Conservation (phyloP, 2,113 vertebrate species). For the Alces alces region DNA sequence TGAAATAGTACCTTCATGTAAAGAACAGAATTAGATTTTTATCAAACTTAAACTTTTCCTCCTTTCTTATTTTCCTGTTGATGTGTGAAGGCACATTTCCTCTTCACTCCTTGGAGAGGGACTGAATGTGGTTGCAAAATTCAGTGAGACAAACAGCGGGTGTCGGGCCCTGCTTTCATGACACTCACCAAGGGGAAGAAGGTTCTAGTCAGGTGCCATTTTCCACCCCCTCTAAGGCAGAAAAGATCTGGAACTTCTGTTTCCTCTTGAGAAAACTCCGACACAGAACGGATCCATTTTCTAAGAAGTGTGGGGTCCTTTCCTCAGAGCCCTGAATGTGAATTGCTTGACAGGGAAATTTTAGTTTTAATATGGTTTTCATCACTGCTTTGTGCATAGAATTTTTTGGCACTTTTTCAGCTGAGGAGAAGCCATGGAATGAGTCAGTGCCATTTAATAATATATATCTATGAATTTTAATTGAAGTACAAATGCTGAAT, state of each 20-base stretch:
- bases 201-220: neutral
- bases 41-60: neutral
- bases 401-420: conserved; percentile 16
- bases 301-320: neutral
- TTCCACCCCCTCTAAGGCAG: neutral
- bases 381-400: neutral
- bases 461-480: conserved; percentile 62
- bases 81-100: neutral
- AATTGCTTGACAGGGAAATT: neutral
- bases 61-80: neutral
- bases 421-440: conserved; percentile 45
- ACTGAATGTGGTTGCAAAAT: neutral
- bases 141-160: neutral
- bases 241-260: neutral
- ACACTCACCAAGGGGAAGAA: neutral
- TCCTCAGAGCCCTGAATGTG: neutral
- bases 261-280: neutral
- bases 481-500: conserved; percentile 64
- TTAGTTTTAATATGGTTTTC: neutral
- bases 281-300: no score
- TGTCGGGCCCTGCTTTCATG: neutral
- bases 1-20: neutral
- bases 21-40: neutral
- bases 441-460: conserved; percentile 65
- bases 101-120: neutral